Percentiles rank a stretch among this genome's conserved stretches.
Evolutionary conservation across 1,140 invertebrate species (phyloP).

Genomic region (Phymorhynchus buccinoides): DNA sequence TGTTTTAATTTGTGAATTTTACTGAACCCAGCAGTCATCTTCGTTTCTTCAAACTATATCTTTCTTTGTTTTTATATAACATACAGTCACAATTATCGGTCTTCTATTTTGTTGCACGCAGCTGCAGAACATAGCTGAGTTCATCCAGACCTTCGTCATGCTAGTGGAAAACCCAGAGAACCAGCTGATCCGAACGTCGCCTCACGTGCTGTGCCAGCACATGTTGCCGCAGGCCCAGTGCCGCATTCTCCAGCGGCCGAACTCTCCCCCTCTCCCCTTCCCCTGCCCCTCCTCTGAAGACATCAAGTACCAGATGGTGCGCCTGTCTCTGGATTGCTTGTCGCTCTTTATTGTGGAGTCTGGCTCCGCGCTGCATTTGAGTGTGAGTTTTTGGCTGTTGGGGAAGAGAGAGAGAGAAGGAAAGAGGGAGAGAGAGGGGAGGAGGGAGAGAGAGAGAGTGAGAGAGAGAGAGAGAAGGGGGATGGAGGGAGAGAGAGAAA

Average conservation of each 20-base stretch:
- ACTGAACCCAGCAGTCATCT: too few relatives aligned
- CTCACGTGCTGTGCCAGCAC: conserved; percentile 88
- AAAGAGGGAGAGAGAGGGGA: too few relatives aligned
- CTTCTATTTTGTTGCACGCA: too few relatives aligned
- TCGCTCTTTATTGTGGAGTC: conserved; percentile 93
- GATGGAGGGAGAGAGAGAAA: too few relatives aligned
- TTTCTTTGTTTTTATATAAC: too few relatives aligned
- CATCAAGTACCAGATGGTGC: conserved; percentile 95
- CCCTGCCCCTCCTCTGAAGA: conserved; percentile 88
- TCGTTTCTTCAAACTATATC: too few relatives aligned
- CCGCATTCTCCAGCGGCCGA: conserved; percentile 71
- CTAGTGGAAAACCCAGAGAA: conserved; percentile 92
- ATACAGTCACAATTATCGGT: too few relatives aligned
- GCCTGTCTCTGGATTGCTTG: conserved; percentile 91
- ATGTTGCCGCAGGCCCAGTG: conserved; percentile 85
- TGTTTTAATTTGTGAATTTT: too few relatives aligned
- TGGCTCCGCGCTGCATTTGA: conserved; percentile 88
- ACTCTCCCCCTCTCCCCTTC: conserved; percentile 62
- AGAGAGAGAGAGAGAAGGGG: too few relatives aligned
- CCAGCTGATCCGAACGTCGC: conserved; percentile 83
- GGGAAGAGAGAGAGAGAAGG: too few relatives aligned
- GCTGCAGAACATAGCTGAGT: conserved; percentile 88
- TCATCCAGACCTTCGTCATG: conserved; percentile 90
- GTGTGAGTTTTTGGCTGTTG: conserved; percentile 78
- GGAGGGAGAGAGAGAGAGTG: too few relatives aligned